Evolutionary conservation across 2,888 invertebrate species (phyloP).

Genomic region (Stictocephala bisonia): DNA sequence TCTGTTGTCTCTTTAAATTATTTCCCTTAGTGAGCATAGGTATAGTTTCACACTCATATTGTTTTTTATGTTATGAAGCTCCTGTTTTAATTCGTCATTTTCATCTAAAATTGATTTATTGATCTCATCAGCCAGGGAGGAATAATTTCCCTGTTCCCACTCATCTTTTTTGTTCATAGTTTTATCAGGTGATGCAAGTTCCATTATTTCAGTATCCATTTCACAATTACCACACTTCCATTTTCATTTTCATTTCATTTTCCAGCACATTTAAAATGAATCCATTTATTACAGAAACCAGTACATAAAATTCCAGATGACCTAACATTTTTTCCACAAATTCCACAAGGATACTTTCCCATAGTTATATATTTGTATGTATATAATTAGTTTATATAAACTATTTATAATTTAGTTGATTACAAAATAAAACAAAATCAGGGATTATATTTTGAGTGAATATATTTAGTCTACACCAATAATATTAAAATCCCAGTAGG

Average conservation of each 20-base stretch:
- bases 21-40: no score
- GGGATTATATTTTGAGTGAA: no score
- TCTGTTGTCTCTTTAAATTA: no score
- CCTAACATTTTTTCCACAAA: neutral
- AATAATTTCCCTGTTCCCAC: neutral
- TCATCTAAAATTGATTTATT: constrained; percentile 4
- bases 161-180: neutral
- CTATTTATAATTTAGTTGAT: no score
- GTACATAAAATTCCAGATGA: constrained; percentile 18
- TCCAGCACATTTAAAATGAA: constrained; percentile 4
- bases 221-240: neutral
- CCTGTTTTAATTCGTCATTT: constrained; percentile 9
- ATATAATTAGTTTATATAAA: no score
- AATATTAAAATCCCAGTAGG: no score
- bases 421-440: no score
- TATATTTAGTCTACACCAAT: no score
- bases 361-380: neutral
- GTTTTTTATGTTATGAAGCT: constrained; percentile 6
- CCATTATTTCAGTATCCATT: neutral
- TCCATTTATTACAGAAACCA: neutral
- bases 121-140: neutral
- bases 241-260: neutral
- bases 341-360: neutral
- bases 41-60: no score
- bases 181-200: neutral